Evolutionary conservation across 2,797 vertebrate genomes (phyloP), one percentile per base, ranked within the genome.

Genomic region (Euphonia xanthogaster): DNA sequence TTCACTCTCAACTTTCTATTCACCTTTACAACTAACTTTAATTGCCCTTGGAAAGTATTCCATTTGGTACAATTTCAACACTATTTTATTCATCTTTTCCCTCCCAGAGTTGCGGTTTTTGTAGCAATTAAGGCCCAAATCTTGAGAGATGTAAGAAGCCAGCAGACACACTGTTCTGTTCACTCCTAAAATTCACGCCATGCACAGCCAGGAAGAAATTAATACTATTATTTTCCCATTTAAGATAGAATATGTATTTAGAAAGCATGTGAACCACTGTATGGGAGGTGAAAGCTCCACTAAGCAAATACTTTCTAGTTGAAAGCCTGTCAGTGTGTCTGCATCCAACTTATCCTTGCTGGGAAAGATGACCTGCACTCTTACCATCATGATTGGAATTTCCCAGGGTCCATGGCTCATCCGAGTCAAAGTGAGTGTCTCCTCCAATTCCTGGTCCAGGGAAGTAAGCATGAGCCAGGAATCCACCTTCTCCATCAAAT

Each of bases 351-450:
- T 31, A 35, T 45, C 50, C 25, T 33, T 57, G 39, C 27, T 91
- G 14, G 71, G 31, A 87, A 80, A 87, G 63, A 62, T 6, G 30
- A 86, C 27, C 70, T 62, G 50, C 4, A 5, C 19, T 81, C 98
- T 98, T 98, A 99, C 99, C 99, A 72, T 99, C 99, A 30, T 99
- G 99, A 96, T 99, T 99, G 92, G 99, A 98, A 83, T 99, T 99
- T 86, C 99, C 99, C 85, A 99, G 97, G 2, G 99, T 99, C 99
- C 99, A 99, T 0, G 99, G 99, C 88, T 99, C 99, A 12, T 99
- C 99, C 1, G 99, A 99, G 97, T 99, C 99, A 10, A 99, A 99
- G 97, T 99, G 99, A 30, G 99, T 99, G 96, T 99, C 99, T 82
- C 99, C 99, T 85, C 99, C 99, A 51, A 99, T 99, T 75, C 99